These are phyloP conservation scores for Hirtodrosophila confusa DNA, from an alignment of 2,888 invertebrate genomes.

Conservation along the genomic window DNA sequence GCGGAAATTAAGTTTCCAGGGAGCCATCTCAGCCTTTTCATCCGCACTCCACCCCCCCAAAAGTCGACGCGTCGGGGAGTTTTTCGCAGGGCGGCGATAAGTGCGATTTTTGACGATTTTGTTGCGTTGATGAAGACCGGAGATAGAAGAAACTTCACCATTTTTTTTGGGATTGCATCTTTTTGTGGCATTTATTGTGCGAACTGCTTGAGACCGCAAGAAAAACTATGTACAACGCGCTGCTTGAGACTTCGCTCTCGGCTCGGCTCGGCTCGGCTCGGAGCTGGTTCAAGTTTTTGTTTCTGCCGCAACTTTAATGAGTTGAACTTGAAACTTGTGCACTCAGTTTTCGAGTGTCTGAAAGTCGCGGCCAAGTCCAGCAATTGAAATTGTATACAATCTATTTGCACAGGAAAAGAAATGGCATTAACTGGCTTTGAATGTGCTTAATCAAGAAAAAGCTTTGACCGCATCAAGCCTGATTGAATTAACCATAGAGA, in stretches of 20 bases:
- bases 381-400: conserved; percentile 56
- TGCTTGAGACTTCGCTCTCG: conserved; percentile 33
- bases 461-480: conserved; percentile 28
- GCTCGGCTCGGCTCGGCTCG: not conserved
- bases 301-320: conserved; percentile 66
- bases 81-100: conserved; percentile 66
- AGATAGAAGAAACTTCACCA: conserved; percentile 43
- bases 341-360: conserved; percentile 9
- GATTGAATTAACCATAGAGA: conserved; percentile 18
- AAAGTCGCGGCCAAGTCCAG: conserved; percentile 26
- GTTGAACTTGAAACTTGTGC: conserved; percentile 47
- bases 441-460: conserved; percentile 28
- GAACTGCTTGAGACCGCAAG: conserved; percentile 38
- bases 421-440: conserved; percentile 6
- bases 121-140: conserved; percentile 56
- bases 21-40: conserved; percentile 32
- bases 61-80: conserved; percentile 29
- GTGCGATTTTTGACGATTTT: conserved; percentile 79
- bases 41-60: not conserved
- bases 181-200: conserved; percentile 74
- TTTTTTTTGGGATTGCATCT: conserved; percentile 21
- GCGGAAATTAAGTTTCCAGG: conserved; percentile 77
- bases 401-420: conserved; percentile 35
- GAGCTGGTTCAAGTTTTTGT: conserved; percentile 5
- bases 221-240: conserved; percentile 39